These are phyloP conservation scores for Rostratula benghalensis DNA, from an alignment of 2,113 vertebrate species.

Conservation along the genomic window DNA sequence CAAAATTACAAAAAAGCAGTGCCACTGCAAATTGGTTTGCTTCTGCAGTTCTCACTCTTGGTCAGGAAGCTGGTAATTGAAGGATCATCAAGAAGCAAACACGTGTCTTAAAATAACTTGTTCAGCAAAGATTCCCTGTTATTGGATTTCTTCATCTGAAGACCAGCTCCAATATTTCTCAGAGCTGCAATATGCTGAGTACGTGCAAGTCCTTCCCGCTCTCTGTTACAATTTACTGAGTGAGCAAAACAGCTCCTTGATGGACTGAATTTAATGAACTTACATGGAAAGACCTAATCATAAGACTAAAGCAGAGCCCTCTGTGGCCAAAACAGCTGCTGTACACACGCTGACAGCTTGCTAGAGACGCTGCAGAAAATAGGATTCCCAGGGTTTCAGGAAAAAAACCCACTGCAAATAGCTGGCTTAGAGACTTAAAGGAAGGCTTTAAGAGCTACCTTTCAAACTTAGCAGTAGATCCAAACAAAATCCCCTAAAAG, in stretches of 20 bases:
- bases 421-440: not conserved
- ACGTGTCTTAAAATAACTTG: not conserved
- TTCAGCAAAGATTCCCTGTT: not conserved
- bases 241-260: not conserved
- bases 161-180: not conserved
- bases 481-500: not conserved
- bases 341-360: not conserved
- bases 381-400: not conserved
- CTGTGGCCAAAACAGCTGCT: not conserved
- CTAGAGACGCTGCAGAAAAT: not conserved
- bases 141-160: constrained; percentile 22
- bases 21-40: not conserved
- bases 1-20: not conserved
- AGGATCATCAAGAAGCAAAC: constrained; percentile 17
- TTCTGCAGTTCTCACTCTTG: not conserved
- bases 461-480: not conserved
- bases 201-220: not conserved
- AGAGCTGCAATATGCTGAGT: not conserved
- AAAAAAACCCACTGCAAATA: not conserved
- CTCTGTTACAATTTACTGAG: not conserved
- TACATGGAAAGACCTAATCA: not conserved
- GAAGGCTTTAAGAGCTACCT: not conserved
- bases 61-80: not conserved
- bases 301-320: not conserved
- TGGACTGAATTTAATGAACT: not conserved